These are phyloP conservation scores for human DNA, from an alignment of 2,113 vertebrate species.

Conservation along the genomic window DNA sequence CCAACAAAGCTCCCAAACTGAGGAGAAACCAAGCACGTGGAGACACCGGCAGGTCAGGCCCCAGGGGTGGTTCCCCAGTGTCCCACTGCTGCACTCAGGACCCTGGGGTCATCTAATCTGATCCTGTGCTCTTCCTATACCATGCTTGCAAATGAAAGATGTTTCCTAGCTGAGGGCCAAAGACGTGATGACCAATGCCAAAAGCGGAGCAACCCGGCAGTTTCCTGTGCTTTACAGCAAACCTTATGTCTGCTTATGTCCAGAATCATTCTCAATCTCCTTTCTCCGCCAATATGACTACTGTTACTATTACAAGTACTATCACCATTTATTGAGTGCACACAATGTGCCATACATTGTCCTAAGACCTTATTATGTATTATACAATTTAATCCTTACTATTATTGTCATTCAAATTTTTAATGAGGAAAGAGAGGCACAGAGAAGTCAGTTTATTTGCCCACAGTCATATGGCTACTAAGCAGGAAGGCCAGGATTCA, in stretches of 20 bases:
- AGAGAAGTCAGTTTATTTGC: background rate
- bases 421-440: background rate
- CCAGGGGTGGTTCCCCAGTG: background rate
- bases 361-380: background rate
- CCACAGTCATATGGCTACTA: background rate
- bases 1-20: background rate
- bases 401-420: background rate
- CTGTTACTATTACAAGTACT: background rate
- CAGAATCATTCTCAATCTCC: background rate
- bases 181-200: fast-evolving
- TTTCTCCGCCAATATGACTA: background rate
- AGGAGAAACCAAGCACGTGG: background rate
- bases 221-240: background rate
- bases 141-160: background rate
- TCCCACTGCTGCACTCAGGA: background rate
- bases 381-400: background rate
- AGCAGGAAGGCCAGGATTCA: background rate
- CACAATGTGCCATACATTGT: background rate
- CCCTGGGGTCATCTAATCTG: no score
- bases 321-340: background rate
- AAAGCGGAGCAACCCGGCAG: background rate
- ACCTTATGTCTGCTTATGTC: no score
- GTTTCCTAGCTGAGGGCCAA: background rate
- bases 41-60: background rate
- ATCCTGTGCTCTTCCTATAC: background rate